Conservation (phyloP, 2,113 vertebrate species). For the Buteo buteo region DNA sequence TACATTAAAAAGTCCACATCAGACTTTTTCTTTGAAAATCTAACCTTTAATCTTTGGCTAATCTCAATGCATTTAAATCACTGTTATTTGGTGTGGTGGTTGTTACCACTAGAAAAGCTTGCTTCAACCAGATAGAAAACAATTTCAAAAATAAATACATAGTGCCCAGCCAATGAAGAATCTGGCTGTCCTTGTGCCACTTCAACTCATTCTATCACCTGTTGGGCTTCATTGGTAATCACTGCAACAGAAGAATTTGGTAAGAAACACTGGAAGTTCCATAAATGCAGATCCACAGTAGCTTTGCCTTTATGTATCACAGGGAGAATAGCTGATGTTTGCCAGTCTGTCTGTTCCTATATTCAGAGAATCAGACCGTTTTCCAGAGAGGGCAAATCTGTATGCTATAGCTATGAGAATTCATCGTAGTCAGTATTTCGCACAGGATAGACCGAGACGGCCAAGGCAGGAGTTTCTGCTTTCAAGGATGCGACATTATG, state of each 20-base stretch:
- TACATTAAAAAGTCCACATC: background rate
- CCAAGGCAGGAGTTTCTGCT: background rate
- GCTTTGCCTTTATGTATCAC: background rate
- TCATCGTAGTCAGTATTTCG: background rate
- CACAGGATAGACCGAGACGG: background rate
- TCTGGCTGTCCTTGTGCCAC: background rate
- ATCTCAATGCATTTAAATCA: background rate
- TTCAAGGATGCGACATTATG: background rate
- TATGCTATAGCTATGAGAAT: background rate
- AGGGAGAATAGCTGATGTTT: background rate
- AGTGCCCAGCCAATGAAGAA: background rate
- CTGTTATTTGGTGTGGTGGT: background rate
- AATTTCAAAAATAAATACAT: background rate
- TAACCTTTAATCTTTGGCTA: background rate
- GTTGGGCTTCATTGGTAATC: background rate
- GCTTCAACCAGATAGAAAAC: background rate
- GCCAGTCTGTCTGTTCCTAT: background rate
- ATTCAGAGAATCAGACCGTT: background rate
- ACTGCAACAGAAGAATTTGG: background rate
- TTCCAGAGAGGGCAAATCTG: background rate
- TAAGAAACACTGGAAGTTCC: background rate
- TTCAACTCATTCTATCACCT: background rate
- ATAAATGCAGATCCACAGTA: background rate
- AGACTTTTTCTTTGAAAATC: background rate
- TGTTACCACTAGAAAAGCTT: background rate